Base-by-base conservation (phyloP, 2,797 vertebrate species). In the Fundulus diaphanus region DNA sequence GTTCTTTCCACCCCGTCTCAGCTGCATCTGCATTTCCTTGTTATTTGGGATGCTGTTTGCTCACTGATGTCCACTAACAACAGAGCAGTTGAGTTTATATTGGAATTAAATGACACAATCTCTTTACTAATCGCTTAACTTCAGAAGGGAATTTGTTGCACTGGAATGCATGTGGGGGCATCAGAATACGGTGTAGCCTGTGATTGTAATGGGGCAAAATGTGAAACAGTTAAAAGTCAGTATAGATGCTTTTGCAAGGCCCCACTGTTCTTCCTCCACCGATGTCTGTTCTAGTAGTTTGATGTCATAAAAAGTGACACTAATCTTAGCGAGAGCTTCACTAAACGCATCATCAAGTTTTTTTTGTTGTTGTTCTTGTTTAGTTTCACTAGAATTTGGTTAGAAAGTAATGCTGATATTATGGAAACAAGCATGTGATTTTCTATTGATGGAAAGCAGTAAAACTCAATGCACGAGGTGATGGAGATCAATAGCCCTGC, bases 361-460 rank as follows among this genome's bases (percentile, higher is more conserved):
- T 3, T 18, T 37, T 63, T 5, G n/a, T n/a, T 7, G 2, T 15
- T 1, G 7, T 12, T 15, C 44, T 46, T 31, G 7, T 49, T 20
- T 13, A 8, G 68, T 37, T 54, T 70, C 12, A 70, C 68, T 16
- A 8, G 5, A 70, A 70, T 37, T 5, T n/a, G 31, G 33, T 35
- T 24, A 16, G 22, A 70, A n/a, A 52, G 31, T 13, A 33, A 24
- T 37, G 20, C 33, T 35, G 9, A 37, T 63, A 63, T 63, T 22
- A 18, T 37, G 11, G 59, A 54, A 70, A 70, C 6, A 70, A n/a
- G 20, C 24, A 52, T n/a, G 49, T 54, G 49, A 54, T 70, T 52
- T 40, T 27, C 33, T 70, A 24, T 49, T 33, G 24, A 52, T 18
- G 24, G 13, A 40, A 40, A 13, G 13, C 20, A 33, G 37, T 31